Conservation (phyloP, 2,113 vertebrate species). For the Numenius arquata region DNA sequence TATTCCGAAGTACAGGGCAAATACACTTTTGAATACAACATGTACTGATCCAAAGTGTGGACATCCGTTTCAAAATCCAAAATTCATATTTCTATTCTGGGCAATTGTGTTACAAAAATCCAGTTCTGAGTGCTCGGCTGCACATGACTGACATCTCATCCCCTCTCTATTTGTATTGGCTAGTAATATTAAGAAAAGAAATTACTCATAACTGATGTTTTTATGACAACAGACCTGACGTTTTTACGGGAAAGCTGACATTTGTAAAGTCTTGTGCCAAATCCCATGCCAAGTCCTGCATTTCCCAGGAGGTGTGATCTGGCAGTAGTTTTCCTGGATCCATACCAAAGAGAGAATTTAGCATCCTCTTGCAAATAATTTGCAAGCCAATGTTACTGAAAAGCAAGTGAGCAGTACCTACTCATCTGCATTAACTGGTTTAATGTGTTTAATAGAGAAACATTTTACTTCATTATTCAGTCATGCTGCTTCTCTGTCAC, state of each 20-base stretch:
- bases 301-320: conserved; percentile 17
- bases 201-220: conserved; percentile 43
- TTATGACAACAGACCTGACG: not conserved
- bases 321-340: not conserved
- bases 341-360: not conserved
- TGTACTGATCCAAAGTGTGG: not conserved
- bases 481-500: not conserved
- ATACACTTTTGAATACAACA: not conserved
- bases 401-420: not conserved
- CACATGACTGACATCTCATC: conserved; percentile 1
- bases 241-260: conserved; percentile 27
- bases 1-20: not conserved
- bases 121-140: not conserved
- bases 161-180: conserved; percentile 14
- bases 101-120: not conserved
- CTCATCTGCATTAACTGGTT: not conserved
- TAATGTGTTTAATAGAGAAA: not conserved
- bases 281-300: not conserved
- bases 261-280: conserved; percentile 8
- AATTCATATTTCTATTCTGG: not conserved
- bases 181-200: conserved; percentile 45
- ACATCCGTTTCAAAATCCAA: not conserved
- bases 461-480: not conserved
- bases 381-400: not conserved
- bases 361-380: not conserved